These are phyloP conservation scores for Cerastoderma edule DNA, from an alignment of 2,888 invertebrate genomes.

Conservation along the genomic window DNA sequence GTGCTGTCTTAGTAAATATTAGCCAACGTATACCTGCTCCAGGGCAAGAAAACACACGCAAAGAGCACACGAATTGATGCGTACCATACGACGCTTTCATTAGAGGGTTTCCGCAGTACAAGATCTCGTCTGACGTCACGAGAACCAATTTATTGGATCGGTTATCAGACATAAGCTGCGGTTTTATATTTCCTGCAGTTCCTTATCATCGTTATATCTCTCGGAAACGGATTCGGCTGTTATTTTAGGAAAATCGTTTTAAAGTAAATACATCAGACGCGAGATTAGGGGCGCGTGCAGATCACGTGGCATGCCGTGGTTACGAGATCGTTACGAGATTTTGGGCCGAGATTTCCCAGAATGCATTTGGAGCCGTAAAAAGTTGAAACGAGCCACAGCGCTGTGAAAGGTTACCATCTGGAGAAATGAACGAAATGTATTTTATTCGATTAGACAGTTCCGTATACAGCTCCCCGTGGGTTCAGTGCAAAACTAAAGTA, in stretches of 20 bases:
- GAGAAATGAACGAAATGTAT: too few species aligned
- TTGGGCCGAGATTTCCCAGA: slow-evolving; percentile 17
- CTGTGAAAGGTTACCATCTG: too few species aligned
- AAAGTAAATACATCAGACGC: slow-evolving; percentile 22
- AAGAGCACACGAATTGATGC: neutral
- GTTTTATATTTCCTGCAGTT: slow-evolving; percentile 20
- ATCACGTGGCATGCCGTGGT: slow-evolving; percentile 13
- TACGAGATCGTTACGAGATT: neutral
- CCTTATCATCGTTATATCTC: slow-evolving; percentile 19
- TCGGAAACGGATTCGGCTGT: slow-evolving; percentile 6
- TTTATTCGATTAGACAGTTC: too few species aligned
- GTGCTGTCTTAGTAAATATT: too few species aligned
- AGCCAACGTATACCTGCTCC: too few species aligned
- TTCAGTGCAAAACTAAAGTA: too few species aligned
- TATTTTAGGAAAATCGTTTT: slow-evolving; percentile 23
- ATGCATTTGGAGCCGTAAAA: slow-evolving; percentile 7
- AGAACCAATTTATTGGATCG: slow-evolving; percentile 21
- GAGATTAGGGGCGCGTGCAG: slow-evolving; percentile 19
- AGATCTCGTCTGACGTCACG: slow-evolving; percentile 15
- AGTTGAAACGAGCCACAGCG: too few species aligned
- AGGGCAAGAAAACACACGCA: neutral
- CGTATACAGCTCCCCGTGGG: too few species aligned
- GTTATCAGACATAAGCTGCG: slow-evolving; percentile 8
- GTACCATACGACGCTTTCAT: slow-evolving; percentile 16
- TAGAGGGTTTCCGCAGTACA: slow-evolving; percentile 1